Base-by-base conservation (phyloP, 2,888 invertebrate species). In the Polyommatus icarus region DNA sequence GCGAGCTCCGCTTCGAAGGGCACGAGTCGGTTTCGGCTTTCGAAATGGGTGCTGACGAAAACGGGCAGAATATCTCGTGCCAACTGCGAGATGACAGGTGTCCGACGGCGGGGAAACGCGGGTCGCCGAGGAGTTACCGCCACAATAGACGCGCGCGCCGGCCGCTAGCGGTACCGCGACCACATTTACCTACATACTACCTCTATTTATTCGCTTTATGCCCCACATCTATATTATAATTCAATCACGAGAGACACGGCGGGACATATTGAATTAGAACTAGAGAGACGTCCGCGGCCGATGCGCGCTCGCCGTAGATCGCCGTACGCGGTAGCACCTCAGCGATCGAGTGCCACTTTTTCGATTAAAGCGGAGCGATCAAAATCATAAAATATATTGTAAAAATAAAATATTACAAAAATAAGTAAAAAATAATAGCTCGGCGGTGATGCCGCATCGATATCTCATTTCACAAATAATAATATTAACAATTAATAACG, bases 361-460 rank as follows among this genome's bases (percentile, higher is more conserved):
- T 29, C 67, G 15, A 67, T 29, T 18, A 5, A 75, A 75, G 75
- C 50, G 8, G 54, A 29, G 15, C 54, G 29, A 75, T 75, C 75
- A 18, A 75, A 75, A 75, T 50, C 54, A 75, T 75, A 50, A 50
- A 50, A 15, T 75, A 75, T 18, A 75, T 20, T 75, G 29, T 67
- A 50, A 75, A 75, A 75, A 75, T 50, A 75, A 75, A 75, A 75
- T 75, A 73, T 77, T 59, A 77, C 57, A 80, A 79, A 76, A 78
- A 71, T 32, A 87, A 85, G 87, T 86, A 86, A 89, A 91, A 89
- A 91, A 89, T 54, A 88, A 88, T 88, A 88, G 86, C 84, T 89
- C 88, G 88, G 89, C 84, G 87, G 89, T 88, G 88, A 85, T 78
- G 59, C 46, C 71, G 86, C 86, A 83, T 83, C 82, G 82, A 85